These are phyloP conservation scores for Cynopterus brachyotis DNA, from an alignment of 2,113 vertebrate genomes.

Conservation along the genomic window DNA sequence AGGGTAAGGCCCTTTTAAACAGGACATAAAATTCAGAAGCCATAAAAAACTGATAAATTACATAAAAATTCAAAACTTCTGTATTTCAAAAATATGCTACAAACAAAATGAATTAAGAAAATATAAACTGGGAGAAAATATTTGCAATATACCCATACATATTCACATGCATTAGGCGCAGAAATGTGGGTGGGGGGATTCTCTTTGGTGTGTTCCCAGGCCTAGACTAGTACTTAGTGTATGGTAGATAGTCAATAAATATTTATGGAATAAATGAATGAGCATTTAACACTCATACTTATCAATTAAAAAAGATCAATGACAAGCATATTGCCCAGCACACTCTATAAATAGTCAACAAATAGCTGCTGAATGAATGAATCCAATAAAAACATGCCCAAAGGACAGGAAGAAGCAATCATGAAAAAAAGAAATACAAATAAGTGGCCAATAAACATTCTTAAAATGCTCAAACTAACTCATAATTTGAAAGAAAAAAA, in stretches of 20 bases:
- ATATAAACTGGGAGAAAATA: neutral
- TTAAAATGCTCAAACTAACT: constrained; percentile 39
- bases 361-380: constrained; percentile 2
- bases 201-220: neutral
- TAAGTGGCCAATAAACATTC: neutral
- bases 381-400: neutral
- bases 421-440: neutral
- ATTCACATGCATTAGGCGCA: neutral
- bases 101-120: constrained; percentile 21
- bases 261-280: constrained; percentile 37
- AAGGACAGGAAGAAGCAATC: constrained; percentile 12
- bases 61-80: constrained; percentile 26
- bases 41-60: neutral
- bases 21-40: constrained; percentile 30
- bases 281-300: neutral
- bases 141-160: neutral
- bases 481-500: neutral
- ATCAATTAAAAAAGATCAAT: constrained; percentile 2
- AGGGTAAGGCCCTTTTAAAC: neutral
- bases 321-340: neutral
- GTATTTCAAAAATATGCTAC: constrained; percentile 48
- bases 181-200: neutral
- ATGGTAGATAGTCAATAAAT: neutral
- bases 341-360: neutral
- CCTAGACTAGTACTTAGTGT: neutral